Percentiles rank a stretch among this genome's conserved stretches.
Evolutionary conservation across 2,797 vertebrate genomes (phyloP).

Genomic region (Sebastes hubbsi): DNA sequence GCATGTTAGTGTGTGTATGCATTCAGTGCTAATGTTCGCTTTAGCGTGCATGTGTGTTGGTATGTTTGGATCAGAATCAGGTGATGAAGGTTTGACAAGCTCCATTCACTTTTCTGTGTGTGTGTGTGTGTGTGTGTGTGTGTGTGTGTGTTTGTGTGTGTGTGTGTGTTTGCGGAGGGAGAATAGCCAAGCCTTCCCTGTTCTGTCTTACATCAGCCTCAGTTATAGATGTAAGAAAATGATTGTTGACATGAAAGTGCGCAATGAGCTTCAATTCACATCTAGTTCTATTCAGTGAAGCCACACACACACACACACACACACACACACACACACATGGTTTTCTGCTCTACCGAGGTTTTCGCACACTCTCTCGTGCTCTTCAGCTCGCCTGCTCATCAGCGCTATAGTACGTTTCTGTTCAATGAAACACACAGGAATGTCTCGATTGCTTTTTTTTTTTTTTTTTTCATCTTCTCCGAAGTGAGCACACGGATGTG

Average conservation of each 20-base stretch:
- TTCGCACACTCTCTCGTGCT: conserved; percentile 55
- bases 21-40: neutral
- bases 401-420: conserved; percentile 14
- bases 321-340: neutral
- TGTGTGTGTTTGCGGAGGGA: neutral
- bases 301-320: neutral
- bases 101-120: conserved; percentile 55
- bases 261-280: conserved; percentile 14
- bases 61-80: conserved; percentile 52
- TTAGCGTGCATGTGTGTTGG: neutral
- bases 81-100: conserved; percentile 71
- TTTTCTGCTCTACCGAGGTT: conserved; percentile 35
- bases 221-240: conserved; percentile 39
- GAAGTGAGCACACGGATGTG: conserved; percentile 46
- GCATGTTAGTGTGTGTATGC: neutral
- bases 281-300: neutral
- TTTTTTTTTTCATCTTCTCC: neutral
- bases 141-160: neutral
- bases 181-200: conserved; percentile 28
- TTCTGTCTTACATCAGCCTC: conserved; percentile 52
- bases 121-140: neutral
- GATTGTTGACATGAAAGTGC: conserved; percentile 16
- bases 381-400: conserved; percentile 21
- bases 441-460: conserved; percentile 60
- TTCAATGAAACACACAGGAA: conserved; percentile 57